Conservation (phyloP, 2,113 vertebrate species). For the Mesembrinibis cayennensis region DNA sequence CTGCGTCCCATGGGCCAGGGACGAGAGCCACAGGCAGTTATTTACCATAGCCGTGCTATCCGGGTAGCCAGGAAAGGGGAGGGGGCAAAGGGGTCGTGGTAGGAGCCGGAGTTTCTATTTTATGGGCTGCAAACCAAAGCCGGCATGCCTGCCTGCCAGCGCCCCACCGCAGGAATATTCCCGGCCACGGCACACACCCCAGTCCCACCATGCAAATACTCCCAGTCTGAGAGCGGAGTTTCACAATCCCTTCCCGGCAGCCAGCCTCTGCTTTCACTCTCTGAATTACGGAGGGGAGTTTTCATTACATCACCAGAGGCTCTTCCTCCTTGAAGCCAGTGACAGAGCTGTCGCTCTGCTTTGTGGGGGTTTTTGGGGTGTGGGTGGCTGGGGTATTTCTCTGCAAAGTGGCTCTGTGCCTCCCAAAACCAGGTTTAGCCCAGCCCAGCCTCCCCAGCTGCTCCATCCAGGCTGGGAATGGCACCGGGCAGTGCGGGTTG, state of each 20-base stretch:
- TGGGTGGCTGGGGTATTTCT: background rate
- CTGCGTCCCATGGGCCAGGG: background rate
- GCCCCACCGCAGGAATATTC: background rate
- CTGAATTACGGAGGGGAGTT: conserved; percentile 42
- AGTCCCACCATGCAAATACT: background rate
- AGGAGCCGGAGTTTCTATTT: background rate
- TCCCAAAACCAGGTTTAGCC: background rate
- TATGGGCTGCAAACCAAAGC: background rate
- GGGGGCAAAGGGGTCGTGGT: background rate
- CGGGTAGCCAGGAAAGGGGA: background rate
- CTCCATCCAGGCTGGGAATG: background rate
- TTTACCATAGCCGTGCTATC: background rate
- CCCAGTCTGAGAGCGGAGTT: background rate
- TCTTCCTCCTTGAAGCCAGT: background rate
- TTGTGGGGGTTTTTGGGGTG: background rate
- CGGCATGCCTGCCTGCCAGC: fast-evolving
- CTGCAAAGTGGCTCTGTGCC: background rate
- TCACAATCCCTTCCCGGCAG: conserved; percentile 41
- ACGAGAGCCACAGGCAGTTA: background rate
- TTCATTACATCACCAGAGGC: conserved; percentile 24
- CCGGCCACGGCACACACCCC: background rate
- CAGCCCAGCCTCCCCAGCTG: background rate
- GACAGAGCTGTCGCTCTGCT: background rate
- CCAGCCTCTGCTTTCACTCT: conserved; percentile 59
- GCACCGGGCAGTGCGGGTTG: background rate